Conservation (phyloP, 2,888 invertebrate species). For the Sesamia inferens region DNA sequence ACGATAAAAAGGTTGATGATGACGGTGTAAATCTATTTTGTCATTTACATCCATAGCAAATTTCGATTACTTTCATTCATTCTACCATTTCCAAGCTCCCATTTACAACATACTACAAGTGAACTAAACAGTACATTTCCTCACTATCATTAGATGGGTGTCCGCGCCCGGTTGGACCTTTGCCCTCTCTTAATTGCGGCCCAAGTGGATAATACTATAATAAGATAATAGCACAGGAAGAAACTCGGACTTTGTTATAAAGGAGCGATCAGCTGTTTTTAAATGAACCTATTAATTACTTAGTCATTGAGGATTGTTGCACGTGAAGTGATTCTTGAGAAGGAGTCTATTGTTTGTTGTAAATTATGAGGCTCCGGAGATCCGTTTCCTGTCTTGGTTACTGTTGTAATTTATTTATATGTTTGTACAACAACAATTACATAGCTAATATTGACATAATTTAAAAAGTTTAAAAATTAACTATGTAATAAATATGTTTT, state of each 20-base stretch:
- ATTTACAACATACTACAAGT: constrained; percentile 16
- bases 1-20: too few species aligned
- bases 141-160: constrained; percentile 46
- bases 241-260: constrained; percentile 58
- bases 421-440: too few species aligned
- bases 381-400: constrained; percentile 10
- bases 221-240: constrained; percentile 72
- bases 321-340: constrained; percentile 20
- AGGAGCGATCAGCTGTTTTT: constrained; percentile 69
- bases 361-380: background rate
- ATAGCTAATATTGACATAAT: too few species aligned
- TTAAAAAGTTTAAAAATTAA: too few species aligned
- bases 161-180: constrained; percentile 58
- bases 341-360: constrained; percentile 12
- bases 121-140: constrained; percentile 41
- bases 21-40: too few species aligned
- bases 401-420: too few species aligned
- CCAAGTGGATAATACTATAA: constrained; percentile 79
- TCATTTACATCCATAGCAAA: background rate
- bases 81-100: background rate
- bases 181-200: constrained; percentile 75
- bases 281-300: constrained; percentile 47
- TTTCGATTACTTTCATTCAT: background rate
- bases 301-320: constrained; percentile 40
- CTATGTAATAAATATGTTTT: too few species aligned